These are phyloP conservation scores for Sebastes minor DNA, from an alignment of 2,797 vertebrate genomes.

Conservation along the genomic window DNA sequence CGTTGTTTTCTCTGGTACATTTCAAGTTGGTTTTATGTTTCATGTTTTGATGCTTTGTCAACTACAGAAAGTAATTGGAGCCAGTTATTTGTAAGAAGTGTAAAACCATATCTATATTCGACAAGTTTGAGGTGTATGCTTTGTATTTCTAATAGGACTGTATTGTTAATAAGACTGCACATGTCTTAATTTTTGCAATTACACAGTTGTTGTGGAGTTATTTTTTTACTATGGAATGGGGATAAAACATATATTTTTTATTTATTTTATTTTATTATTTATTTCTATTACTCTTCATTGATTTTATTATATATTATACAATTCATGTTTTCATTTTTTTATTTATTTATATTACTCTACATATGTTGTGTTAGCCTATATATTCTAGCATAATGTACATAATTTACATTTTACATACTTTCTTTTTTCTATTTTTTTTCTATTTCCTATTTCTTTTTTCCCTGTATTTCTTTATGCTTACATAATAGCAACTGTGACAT, in stretches of 20 bases:
- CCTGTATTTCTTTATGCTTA: too few species aligned
- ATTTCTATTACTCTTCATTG: too few species aligned
- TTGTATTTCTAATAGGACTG: background rate
- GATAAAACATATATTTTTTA: too few species aligned
- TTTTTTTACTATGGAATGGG: background rate
- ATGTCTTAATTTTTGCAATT: background rate
- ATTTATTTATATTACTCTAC: too few species aligned
- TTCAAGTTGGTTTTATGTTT: constrained; percentile 5
- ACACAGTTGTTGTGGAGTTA: background rate
- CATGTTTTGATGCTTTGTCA: constrained; percentile 11
- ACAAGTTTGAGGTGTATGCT: background rate
- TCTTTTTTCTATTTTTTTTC: too few species aligned
- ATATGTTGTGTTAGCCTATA: too few species aligned
- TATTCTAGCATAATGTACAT: too few species aligned
- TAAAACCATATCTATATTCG: background rate
- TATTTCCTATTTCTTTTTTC: too few species aligned
- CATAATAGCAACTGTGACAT: too few species aligned
- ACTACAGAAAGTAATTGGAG: background rate
- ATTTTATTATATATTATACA: background rate
- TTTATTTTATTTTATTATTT: background rate
- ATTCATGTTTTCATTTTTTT: too few species aligned
- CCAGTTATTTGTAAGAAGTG: background rate
- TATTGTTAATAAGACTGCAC: too few species aligned
- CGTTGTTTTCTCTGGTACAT: background rate
- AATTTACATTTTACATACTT: too few species aligned